These are phyloP conservation scores for Himalopsyche tibetana DNA, from an alignment of 2,888 invertebrate genomes.

Conservation along the genomic window DNA sequence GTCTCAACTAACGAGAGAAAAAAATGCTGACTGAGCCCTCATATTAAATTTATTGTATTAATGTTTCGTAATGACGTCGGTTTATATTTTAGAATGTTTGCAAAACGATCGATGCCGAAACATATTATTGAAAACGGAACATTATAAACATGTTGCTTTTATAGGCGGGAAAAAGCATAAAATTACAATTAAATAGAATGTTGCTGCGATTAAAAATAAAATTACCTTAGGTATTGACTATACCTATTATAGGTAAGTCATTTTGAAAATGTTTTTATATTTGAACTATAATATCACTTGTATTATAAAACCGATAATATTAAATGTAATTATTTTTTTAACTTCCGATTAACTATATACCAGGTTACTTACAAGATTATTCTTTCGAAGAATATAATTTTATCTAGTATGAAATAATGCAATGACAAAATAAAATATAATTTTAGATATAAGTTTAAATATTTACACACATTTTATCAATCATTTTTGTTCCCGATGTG, in stretches of 20 bases:
- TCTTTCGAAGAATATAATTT: too few species aligned
- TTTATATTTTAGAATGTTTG: constrained; percentile 23
- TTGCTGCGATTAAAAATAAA: not conserved
- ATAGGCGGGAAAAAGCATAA: constrained; percentile 23
- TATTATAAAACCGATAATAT: too few species aligned
- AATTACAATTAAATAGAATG: not conserved
- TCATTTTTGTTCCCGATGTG: too few species aligned
- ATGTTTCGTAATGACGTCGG: not conserved
- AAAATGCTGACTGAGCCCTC: constrained; percentile 1
- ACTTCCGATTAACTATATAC: too few species aligned
- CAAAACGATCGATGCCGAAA: constrained; percentile 26
- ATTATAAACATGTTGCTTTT: constrained; percentile 2
- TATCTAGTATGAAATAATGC: too few species aligned
- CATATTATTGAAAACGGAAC: constrained; percentile 1
- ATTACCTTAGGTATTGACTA: not conserved
- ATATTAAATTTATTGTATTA: constrained; percentile 30
- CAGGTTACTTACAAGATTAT: too few species aligned
- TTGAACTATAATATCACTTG: too few species aligned
- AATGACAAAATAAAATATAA: too few species aligned
- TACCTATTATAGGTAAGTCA: not conserved
- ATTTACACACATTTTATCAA: too few species aligned
- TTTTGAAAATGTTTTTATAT: not conserved
- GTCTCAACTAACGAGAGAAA: constrained; percentile 15
- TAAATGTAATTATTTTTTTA: too few species aligned
- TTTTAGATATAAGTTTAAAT: too few species aligned